phyloP scores from a whole-genome alignment of 2,113 vertebrate species.

The Forbesichthys papilliferus region DNA sequence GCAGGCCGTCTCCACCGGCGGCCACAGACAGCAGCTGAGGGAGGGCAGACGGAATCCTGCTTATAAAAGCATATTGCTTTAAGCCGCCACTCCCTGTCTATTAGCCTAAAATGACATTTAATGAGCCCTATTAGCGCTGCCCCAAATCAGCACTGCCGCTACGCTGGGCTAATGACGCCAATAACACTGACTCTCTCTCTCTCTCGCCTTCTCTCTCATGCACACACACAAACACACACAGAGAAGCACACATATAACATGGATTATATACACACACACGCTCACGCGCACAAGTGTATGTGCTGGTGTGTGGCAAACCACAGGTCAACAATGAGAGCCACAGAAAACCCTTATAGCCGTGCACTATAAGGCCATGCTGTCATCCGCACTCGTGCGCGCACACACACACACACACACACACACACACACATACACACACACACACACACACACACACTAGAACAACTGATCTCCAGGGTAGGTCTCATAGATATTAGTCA shows the following conservation, averaged over 20 bases:
- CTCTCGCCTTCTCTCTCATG: background rate
- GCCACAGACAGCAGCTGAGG: slow-evolving; percentile 59
- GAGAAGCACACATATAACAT: background rate
- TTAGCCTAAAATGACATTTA: slow-evolving; percentile 82
- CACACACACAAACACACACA: background rate
- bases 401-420: background rate
- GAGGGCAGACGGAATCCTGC: slow-evolving; percentile 68
- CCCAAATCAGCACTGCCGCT: slow-evolving; percentile 64
- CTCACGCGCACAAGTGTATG: slow-evolving; percentile 7
- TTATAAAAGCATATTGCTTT: slow-evolving; percentile 76
- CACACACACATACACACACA: background rate
- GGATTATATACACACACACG: background rate
- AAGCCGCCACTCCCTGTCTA: slow-evolving; percentile 77
- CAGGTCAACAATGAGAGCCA: slow-evolving; percentile 68
- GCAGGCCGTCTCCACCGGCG: slow-evolving; percentile 65
- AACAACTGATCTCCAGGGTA: slow-evolving; percentile 1
- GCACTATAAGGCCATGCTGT: background rate
- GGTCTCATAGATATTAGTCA: slow-evolving; percentile 42
- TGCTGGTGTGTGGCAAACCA: slow-evolving; percentile 61
- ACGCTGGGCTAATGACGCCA: slow-evolving; percentile 62
- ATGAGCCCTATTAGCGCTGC: slow-evolving; percentile 76
- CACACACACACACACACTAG: slow-evolving; percentile 5
- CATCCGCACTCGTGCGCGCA: too few relatives aligned
- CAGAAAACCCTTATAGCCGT: slow-evolving; percentile 58
- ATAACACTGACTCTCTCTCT: slow-evolving; percentile 39